These are phyloP conservation scores for Drosophila cardini DNA, from an alignment of 1,140 invertebrate species.

Conservation along the genomic window DNA sequence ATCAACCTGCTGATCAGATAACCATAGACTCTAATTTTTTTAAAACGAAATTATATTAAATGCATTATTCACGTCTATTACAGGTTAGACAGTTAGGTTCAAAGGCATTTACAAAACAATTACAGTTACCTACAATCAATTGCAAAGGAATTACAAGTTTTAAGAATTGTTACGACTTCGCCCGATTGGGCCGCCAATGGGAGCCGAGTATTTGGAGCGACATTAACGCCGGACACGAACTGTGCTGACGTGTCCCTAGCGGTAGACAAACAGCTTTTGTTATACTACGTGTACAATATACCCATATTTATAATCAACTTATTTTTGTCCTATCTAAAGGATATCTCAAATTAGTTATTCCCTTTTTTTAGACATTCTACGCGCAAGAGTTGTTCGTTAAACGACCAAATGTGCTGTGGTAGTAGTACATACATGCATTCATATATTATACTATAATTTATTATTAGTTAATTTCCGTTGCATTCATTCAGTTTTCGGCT, in stretches of 20 bases:
- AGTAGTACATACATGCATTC: not conserved
- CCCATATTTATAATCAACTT: not conserved
- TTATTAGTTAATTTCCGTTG: constrained; percentile 21
- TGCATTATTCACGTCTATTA: not conserved
- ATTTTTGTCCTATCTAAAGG: constrained; percentile 34
- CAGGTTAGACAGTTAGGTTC: not conserved
- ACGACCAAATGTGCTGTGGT: constrained; percentile 1
- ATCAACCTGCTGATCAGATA: not conserved
- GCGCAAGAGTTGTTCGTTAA: constrained; percentile 26
- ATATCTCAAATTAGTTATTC: constrained; percentile 24
- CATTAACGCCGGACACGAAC: constrained; percentile 2
- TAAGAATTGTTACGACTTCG: constrained; percentile 5
- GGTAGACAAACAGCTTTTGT: not conserved
- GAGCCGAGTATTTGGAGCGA: constrained; percentile 4
- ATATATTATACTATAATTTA: constrained; percentile 3
- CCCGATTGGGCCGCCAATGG: constrained; percentile 3
- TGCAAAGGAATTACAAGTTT: constrained; percentile 9
- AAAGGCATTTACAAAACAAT: constrained; percentile 6
- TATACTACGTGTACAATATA: constrained; percentile 29
- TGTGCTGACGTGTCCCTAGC: constrained; percentile 52
- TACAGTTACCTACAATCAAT: constrained; percentile 13
- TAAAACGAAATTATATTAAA: not conserved
- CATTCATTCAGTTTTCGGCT: constrained; percentile 45
- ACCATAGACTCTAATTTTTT: not conserved
- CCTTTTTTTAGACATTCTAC: constrained; percentile 26